Base-by-base conservation (phyloP, 64 coral and sea anemone genomes). In the Porites lutea region DNA sequence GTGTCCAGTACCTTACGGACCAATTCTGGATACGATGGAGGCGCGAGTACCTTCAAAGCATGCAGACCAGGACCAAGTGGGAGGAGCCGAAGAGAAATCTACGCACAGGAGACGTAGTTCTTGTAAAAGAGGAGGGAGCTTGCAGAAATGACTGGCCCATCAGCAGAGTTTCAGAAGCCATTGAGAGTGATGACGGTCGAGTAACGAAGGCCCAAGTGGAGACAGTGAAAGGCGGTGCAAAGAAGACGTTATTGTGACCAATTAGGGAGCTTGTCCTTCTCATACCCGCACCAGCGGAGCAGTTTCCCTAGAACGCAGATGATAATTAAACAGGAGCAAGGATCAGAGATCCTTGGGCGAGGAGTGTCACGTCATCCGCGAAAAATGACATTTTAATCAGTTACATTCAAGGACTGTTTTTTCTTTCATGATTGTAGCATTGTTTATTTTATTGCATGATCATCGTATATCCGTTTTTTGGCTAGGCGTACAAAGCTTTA, bases 1-100 rank as follows among this genome's bases (percentile, higher is more conserved):
- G 75, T 27, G 62, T 47, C 19, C 73, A 79, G 44, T 79, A 90
- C 71, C 76, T 90, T 1, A 9, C 69, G 15, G 69, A 89, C 15
- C 63, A 88, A 12, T 88, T 88, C 54, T 88, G 69, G 86, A 8
- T 88, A 88, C 16, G 48, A 72, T 84, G 81, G 81, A 84, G 59
- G 63, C 53, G 37, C 7, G 59, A 84, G 52, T 84, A 65, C 58
- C 52, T 84, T 8, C 81, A 84, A 16, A 84, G 45, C 23, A 19
- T 65, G 14, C 81, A 84, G 59, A 27, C 5, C 59, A 84, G 54
- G 45, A 62, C n/a, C 18, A 66, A 84, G 59, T 84, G 81, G 81
- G 11, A 7, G 20, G 14, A 18, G 18, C 59, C 15, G 19, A 48
- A 16, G 18, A 22, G 59, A 84, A 66, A 84, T 44, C 52, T 84